A percentile compares a stretch with the other conserved stretches of the same genome.
Evolutionary conservation across 2,797 vertebrate species (phyloP).

Genomic region (Luscinia luscinia): DNA sequence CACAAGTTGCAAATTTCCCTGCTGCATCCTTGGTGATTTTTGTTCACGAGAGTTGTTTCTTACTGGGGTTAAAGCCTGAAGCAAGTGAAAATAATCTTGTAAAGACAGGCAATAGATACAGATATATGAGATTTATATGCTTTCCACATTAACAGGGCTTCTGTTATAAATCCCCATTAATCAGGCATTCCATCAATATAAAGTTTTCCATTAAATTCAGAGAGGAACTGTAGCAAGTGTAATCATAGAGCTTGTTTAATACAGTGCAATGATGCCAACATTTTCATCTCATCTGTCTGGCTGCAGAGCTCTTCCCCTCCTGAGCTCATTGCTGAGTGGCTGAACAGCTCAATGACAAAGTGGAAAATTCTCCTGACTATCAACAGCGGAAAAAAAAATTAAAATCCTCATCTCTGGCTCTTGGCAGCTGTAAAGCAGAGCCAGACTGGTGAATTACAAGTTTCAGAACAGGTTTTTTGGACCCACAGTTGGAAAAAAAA

Average conservation of each 20-base stretch:
- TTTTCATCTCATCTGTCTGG: constrained; percentile 41
- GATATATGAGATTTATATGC: constrained; percentile 17
- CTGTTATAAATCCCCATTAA: constrained; percentile 63
- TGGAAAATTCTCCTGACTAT: background rate
- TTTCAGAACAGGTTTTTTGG: background rate
- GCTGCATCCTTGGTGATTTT: background rate
- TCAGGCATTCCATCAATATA: constrained; percentile 44
- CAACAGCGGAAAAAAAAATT: background rate
- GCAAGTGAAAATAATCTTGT: constrained; percentile 13
- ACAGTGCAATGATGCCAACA: constrained; percentile 40
- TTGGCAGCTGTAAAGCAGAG: background rate
- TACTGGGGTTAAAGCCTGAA: background rate
- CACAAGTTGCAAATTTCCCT: background rate
- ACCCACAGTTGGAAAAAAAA: background rate
- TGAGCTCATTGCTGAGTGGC: background rate
- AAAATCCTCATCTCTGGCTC: background rate
- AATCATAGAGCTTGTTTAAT: constrained; percentile 55
- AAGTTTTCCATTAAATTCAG: constrained; percentile 61
- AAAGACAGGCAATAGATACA: background rate
- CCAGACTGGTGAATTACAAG: background rate
- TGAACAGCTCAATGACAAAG: constrained; percentile 34
- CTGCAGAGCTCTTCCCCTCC: constrained; percentile 17
- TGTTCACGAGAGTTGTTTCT: background rate
- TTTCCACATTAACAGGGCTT: constrained; percentile 51
- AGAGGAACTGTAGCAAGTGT: constrained; percentile 33